Percentiles rank a stretch among this genome's conserved stretches.
phyloP scores from a whole-genome alignment of 2,888 invertebrate genomes.

The Cancer borealis region DNA sequence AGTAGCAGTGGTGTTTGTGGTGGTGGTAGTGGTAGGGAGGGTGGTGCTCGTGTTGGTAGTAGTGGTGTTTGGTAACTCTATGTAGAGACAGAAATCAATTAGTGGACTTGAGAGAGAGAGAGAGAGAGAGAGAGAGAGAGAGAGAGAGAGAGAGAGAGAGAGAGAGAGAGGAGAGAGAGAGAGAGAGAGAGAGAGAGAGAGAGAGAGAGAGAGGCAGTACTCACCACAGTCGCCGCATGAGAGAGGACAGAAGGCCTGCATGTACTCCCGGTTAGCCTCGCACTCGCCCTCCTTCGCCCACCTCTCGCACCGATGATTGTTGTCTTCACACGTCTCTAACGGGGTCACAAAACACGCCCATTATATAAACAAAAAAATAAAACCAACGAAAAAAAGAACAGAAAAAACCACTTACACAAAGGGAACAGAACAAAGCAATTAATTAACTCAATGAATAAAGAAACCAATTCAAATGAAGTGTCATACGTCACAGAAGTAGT shows the following conservation, averaged over 20 bases:
- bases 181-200: slow-evolving; percentile 12
- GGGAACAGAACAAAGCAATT: neutral
- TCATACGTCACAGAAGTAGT: neutral
- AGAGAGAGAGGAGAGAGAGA: slow-evolving; percentile 23
- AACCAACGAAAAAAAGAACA: neutral
- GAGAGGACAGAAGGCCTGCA: slow-evolving; percentile 65
- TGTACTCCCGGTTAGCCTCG: slow-evolving; percentile 63
- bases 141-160: neutral
- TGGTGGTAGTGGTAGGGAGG: neutral
- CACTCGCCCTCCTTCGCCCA: slow-evolving; percentile 71
- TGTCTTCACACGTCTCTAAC: slow-evolving; percentile 68
- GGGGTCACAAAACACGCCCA: neutral
- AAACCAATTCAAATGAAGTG: neutral
- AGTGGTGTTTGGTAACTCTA: neutral
- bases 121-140: neutral
- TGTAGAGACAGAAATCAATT: neutral
- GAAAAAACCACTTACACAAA: neutral
- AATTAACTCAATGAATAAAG: neutral
- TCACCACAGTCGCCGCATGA: slow-evolving; percentile 71
- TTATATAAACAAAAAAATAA: too few relatives aligned
- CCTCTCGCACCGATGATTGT: slow-evolving; percentile 54
- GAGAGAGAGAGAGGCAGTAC: slow-evolving; percentile 27
- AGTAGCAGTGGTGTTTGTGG: neutral
- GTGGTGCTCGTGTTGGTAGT: neutral
- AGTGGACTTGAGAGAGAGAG: neutral